Evolutionary conservation across 2,888 invertebrate species (phyloP), one percentile per base, ranked within the genome.

Genomic region (Rhagonycha lutea): DNA sequence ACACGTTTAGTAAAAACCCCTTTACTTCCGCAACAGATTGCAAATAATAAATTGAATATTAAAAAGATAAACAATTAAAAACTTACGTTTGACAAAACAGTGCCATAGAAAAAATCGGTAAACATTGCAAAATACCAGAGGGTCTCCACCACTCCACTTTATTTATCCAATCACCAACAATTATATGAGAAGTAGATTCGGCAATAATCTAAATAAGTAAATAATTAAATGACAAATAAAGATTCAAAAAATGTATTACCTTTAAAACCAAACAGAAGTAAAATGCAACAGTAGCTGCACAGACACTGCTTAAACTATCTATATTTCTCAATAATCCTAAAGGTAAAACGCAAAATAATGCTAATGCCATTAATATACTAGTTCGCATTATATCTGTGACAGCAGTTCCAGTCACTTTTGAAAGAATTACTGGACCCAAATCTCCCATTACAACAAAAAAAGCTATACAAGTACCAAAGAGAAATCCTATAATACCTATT

Each of bases 361-460:
- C 95, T 4, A 96, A 91, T 11, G 91, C 90, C 74, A 94, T 89
- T 89, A 95, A 91, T 81, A 94, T 90, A 83, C 91, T 91, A 1
- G 92, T 92, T 80, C 94, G 90, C 85, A 86, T 87, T 84, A 84
- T 85, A 75, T 81, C 82, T 29, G 84, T 85, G 60, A 82, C 82
- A 72, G 80, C 77, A 29, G 81, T 81, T 68, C 84, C 85, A 65
- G 83, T 91, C 82, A 95, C 89, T 86, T 96, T 95, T 0, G 95
- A 92, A 14, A 97, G 89, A 75, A 98, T 96, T 84, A 95, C 95
- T 14, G 99, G 98, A 0, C 97, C 98, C 67, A 99, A 90, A 86
- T 99, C 99, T 0, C 99, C 99, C 80, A 99, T 96, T n/a, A 99
- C 97, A 14, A 99, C 98, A 87, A 97, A 96, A 87, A 97, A 98